These are phyloP conservation scores for Ictalurus furcatus DNA, from an alignment of 2,113 vertebrate genomes.

Conservation along the genomic window DNA sequence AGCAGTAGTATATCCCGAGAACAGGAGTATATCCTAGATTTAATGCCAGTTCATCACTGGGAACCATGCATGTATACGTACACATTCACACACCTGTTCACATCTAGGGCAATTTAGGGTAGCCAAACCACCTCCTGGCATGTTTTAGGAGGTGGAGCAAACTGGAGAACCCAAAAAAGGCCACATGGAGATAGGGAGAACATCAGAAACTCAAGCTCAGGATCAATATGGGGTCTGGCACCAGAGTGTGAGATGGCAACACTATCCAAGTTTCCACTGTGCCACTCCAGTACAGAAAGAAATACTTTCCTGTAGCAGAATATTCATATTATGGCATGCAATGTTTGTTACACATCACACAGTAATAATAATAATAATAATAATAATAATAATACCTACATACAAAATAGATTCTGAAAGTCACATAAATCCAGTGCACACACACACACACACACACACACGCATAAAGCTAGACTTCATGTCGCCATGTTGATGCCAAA, in stretches of 20 bases:
- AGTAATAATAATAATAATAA: not conserved
- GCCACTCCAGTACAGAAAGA: not conserved
- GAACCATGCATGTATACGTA: not conserved
- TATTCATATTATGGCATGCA: not conserved
- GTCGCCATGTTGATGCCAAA: not conserved
- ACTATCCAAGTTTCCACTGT: not conserved
- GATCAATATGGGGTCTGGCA: not conserved
- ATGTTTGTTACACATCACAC: not conserved
- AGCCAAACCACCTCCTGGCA: not conserved
- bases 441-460: slow-evolving; percentile 38
- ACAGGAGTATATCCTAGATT: not conserved
- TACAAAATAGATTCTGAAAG: not conserved
- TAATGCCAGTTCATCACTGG: not conserved
- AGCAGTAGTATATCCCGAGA: not conserved
- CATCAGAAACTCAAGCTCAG: not conserved
- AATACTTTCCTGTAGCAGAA: not conserved
- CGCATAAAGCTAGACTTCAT: slow-evolving; percentile 6
- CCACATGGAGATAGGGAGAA: not conserved
- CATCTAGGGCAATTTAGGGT: not conserved
- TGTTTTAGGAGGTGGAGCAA: not conserved
- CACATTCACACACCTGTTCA: not conserved
- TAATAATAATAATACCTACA: not conserved
- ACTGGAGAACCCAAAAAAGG: not conserved
- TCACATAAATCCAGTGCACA: not conserved
- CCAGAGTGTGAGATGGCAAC: not conserved